Evolutionary conservation across 2,113 vertebrate genomes (phyloP), one percentile per base, ranked within the genome.

Genomic region (Chaetorhynchus papuensis): DNA sequence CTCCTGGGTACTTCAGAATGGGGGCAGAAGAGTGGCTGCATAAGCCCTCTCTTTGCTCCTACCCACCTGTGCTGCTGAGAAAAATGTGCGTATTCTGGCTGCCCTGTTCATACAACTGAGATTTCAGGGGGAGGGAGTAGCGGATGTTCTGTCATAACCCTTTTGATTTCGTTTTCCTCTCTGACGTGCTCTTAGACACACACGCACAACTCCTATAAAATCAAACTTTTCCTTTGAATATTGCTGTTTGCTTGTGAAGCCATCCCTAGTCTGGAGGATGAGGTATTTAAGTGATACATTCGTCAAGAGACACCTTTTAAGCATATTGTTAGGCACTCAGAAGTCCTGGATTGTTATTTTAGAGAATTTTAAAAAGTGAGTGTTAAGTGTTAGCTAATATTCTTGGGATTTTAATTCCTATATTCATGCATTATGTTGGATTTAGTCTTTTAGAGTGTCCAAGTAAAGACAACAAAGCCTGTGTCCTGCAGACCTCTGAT

Each of bases 21-120:
- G 83, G 75, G 49, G 11, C 83, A 42, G 61, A 52, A 42, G 44
- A 50, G 93, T 68, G 96, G 93, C 94, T 96, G 76, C 65, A 60
- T 35, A 41, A 97, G 90, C 86, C 83, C 80, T 90, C 79, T 95
- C 37, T 74, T 63, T 83, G 80, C 61, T 90, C 49, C 90, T 78
- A 0, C 88, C 79, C 87, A 81, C 60, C 83, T 79, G 83, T 95
- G 86, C 96, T 95, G 88, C 88, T 94, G 83, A 84, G 76, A 94
- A 96, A 94, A 89, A 92, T 92, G 94, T 92, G 83, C 83, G 88
- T 95, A 96, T 96, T 90, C 72, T 90, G 76, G 20, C 71, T 95
- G 59, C 94, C 88, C 72, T 92, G 3, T 56, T 94, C 22, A 10
- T 44, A 45, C 83, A 92, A 83, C 28, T 66, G 76, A 92, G 44